Percentiles rank a stretch among this genome's conserved stretches.
Conservation (phyloP, 2,113 vertebrate species). For the Myotis davidii region DNA sequence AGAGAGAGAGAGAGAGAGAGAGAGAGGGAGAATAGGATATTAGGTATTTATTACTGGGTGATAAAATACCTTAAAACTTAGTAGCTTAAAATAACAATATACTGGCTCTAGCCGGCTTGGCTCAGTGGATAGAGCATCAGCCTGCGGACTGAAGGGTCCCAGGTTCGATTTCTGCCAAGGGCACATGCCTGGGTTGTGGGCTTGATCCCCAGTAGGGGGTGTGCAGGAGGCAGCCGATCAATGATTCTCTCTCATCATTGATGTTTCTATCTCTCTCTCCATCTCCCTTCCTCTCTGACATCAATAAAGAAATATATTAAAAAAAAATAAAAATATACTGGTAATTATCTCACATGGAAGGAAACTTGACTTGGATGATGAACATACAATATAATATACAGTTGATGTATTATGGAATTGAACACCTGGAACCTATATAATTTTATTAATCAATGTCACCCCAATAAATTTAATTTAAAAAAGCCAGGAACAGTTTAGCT, state of each 20-base stretch:
- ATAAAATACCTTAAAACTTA: conserved; percentile 9
- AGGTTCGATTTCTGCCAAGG: no score
- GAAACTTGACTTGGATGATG: background rate
- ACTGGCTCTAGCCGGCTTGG: no score
- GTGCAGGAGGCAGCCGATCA: no score
- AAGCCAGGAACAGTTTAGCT: background rate
- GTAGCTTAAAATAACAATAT: background rate
- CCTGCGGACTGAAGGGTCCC: no score
- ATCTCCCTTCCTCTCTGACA: no score
- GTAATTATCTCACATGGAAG: background rate
- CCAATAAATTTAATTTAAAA: background rate
- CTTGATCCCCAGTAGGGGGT: no score
- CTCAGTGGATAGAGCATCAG: no score
- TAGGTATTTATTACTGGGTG: background rate
- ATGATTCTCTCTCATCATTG: no score
- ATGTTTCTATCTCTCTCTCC: no score
- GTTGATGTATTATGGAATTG: background rate
- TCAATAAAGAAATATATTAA: no score
- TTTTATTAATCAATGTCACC: background rate
- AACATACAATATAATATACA: background rate
- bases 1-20: no score
- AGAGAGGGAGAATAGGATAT: background rate
- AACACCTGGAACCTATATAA: background rate
- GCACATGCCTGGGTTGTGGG: no score
- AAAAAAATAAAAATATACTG: background rate